Conservation (phyloP, 2,797 vertebrate genomes). For the Mareca strepera region DNA sequence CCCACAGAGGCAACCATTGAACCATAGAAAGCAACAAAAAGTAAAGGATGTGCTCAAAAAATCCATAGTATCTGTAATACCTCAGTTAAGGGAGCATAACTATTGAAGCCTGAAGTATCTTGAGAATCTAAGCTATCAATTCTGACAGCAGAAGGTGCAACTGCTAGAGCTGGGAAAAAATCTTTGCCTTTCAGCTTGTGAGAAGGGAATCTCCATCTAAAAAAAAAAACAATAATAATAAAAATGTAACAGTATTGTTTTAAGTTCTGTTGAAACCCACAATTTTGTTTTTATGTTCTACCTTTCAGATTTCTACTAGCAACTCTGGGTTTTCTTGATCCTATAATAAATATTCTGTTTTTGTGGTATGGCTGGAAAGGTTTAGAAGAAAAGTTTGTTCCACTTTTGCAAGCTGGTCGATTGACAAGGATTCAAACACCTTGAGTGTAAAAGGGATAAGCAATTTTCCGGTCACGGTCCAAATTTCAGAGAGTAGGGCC, state of each 20-base stretch:
- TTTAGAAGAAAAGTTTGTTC: not conserved
- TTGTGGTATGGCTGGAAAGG: not conserved
- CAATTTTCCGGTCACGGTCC: not conserved
- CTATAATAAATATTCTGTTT: not conserved
- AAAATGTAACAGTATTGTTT: not conserved
- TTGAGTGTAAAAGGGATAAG: not conserved
- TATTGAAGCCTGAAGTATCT: constrained; percentile 57
- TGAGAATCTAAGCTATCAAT: constrained; percentile 51
- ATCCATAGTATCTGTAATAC: constrained; percentile 44
- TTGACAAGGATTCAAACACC: not conserved
- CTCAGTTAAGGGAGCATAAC: constrained; percentile 50
- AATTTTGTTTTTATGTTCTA: not conserved
- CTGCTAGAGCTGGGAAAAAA: not conserved
- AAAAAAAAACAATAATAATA: not conserved
- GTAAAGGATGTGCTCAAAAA: constrained; percentile 25
- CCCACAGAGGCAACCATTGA: not conserved
- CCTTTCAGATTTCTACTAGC: not conserved
- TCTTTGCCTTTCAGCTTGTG: not conserved
- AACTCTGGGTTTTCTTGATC: not conserved
- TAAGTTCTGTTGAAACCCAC: not conserved
- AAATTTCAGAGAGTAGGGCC: not conserved
- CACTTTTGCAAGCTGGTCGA: not conserved
- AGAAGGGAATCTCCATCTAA: not conserved
- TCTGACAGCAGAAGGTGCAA: constrained; percentile 52
- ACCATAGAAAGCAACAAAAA: constrained; percentile 35